A percentile compares a stretch with the other conserved stretches of the same genome.
These are phyloP conservation scores for Drosophila maculinotata DNA, from an alignment of 2,888 invertebrate genomes.

Conservation along the genomic window DNA sequence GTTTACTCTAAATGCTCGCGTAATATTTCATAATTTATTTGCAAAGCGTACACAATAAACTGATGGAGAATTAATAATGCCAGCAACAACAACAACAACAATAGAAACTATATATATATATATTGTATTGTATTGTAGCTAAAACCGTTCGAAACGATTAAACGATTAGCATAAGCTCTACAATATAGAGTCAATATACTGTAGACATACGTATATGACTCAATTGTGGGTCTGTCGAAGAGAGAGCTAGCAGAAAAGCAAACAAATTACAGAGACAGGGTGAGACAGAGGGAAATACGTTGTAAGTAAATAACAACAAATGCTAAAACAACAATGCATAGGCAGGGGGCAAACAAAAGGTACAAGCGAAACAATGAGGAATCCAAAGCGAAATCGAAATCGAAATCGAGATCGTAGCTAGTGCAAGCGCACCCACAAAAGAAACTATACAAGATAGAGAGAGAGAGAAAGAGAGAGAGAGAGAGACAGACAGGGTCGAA, in stretches of 20 bases:
- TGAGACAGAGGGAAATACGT: neutral
- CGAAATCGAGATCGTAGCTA: conserved; percentile 32
- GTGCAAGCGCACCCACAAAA: conserved; percentile 41
- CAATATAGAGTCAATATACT: no score
- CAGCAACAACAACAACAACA: conserved; percentile 33
- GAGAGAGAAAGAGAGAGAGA: neutral
- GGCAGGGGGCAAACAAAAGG: neutral
- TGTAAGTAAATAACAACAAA: conserved; percentile 16
- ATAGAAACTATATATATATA: conserved; percentile 7
- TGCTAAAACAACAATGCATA: neutral
- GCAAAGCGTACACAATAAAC: conserved; percentile 46
- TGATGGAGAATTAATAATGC: conserved; percentile 68
- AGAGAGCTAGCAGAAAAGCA: conserved; percentile 2
- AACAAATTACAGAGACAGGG: conserved; percentile 1
- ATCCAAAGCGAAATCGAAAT: conserved; percentile 27
- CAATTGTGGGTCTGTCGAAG: conserved; percentile 21
- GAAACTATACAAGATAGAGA: neutral
- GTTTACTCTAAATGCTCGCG: conserved; percentile 34
- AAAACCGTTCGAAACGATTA: conserved; percentile 39
- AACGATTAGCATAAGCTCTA: conserved; percentile 21
- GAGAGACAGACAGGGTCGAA: neutral
- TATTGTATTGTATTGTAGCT: conserved; percentile 21
- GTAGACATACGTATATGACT: conserved; percentile 24
- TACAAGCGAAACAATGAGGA: conserved; percentile 19
- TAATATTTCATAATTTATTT: conserved; percentile 69